Conservation (phyloP, 1,140 invertebrate genomes). For the Phthorimaea operculella region DNA sequence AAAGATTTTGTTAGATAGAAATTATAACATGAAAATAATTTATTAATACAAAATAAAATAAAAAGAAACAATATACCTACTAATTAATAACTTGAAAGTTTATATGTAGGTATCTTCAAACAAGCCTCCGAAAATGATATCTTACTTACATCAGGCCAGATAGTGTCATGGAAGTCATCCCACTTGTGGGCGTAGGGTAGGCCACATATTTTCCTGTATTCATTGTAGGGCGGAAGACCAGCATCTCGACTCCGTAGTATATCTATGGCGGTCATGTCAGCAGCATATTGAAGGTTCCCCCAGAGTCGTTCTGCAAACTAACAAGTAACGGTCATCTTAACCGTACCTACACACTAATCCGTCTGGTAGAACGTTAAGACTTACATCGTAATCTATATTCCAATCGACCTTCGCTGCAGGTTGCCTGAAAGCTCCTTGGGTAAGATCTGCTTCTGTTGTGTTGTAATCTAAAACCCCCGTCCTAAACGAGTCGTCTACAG, state of each 20-base stretch:
- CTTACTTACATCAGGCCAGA: slow-evolving; percentile 14
- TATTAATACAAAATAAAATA: no score
- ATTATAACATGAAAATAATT: no score
- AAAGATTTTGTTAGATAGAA: no score
- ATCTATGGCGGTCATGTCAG: slow-evolving; percentile 60
- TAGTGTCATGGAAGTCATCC: slow-evolving; percentile 65
- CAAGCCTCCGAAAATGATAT: background rate
- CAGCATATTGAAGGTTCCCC: background rate
- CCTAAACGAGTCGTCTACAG: slow-evolving; percentile 16
- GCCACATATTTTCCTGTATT: slow-evolving; percentile 74
- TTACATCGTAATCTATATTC: slow-evolving; percentile 24
- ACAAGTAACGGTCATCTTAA: background rate
- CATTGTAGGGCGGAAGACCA: slow-evolving; percentile 75
- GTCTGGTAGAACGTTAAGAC: no score
- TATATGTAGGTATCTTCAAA: no score
- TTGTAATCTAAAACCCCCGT: slow-evolving; percentile 20
- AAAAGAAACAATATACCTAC: no score
- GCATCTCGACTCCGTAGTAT: slow-evolving; percentile 78
- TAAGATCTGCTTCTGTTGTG: slow-evolving; percentile 23
- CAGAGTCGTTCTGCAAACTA: background rate
- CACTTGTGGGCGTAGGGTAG: slow-evolving; percentile 62
- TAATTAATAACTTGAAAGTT: no score
- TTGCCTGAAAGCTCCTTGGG: slow-evolving; percentile 16
- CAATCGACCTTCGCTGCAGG: slow-evolving; percentile 18
- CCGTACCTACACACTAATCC: no score